Conservation (phyloP, 2,113 vertebrate genomes). For the Erythrocercus mccallii region DNA sequence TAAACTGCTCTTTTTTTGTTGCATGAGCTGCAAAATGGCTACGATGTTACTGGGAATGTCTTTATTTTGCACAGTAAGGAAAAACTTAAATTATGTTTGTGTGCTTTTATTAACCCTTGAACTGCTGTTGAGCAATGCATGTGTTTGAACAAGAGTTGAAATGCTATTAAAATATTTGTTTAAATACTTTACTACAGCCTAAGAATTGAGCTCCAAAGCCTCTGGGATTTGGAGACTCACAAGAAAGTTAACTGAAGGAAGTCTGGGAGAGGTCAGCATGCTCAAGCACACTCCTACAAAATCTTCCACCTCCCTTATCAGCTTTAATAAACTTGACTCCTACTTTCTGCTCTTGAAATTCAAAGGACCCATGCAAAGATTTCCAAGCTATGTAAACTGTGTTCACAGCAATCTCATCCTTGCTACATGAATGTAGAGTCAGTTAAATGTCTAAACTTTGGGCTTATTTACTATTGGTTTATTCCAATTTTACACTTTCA, state of each 20-base stretch:
- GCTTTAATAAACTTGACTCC: conserved; percentile 8
- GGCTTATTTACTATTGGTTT: not conserved
- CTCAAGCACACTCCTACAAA: conserved; percentile 9
- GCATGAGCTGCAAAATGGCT: not conserved
- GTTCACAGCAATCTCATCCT: not conserved
- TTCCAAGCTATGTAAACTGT: not conserved
- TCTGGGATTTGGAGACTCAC: not conserved
- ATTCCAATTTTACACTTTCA: not conserved
- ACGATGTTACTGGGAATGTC: not conserved
- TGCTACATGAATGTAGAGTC: not conserved
- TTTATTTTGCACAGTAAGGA: not conserved
- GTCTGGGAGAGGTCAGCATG: conserved; percentile 1
- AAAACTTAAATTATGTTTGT: conserved; percentile 12
- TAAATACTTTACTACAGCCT: conserved; percentile 6
- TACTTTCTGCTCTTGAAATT: conserved; percentile 6
- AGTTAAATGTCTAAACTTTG: not conserved
- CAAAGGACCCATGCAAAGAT: not conserved
- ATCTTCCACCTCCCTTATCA: conserved; percentile 20
- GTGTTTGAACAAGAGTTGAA: conserved; percentile 42
- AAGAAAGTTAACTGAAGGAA: conserved; percentile 8
- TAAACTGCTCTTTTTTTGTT: not conserved
- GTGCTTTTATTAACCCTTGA: conserved; percentile 44
- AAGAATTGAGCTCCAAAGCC: conserved; percentile 14
- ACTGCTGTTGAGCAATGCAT: not conserved
- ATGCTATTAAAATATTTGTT: conserved; percentile 58